phyloP scores from a whole-genome alignment of 2,888 invertebrate genomes.

The Nemotelus pantherinus region DNA sequence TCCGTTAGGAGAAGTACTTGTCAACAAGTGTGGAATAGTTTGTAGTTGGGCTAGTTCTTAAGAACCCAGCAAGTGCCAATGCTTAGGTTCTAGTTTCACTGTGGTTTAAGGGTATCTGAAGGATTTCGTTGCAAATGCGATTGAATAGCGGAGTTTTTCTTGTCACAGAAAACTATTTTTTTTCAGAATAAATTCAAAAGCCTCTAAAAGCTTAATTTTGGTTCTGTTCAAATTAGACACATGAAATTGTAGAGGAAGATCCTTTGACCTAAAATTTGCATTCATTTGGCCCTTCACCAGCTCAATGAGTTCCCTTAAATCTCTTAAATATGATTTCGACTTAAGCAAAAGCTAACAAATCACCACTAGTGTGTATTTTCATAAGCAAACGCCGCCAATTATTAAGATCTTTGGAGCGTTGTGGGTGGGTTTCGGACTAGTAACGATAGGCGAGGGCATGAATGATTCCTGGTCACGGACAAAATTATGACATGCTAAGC shows the following conservation, averaged over 20 bases:
- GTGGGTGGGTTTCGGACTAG: slow-evolving; percentile 22
- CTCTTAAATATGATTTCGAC: not conserved
- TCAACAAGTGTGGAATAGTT: slow-evolving; percentile 31
- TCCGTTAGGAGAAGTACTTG: slow-evolving; percentile 28
- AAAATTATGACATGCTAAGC: slow-evolving; percentile 49
- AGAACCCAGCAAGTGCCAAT: not conserved
- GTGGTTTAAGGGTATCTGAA: not conserved
- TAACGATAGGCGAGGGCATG: slow-evolving; percentile 15
- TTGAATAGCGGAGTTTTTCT: no score
- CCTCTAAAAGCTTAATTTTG: no score
- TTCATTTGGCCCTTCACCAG: no score
- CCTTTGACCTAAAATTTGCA: no score
- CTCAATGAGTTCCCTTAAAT: no score
- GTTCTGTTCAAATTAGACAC: no score
- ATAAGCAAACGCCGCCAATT: slow-evolving; percentile 21
- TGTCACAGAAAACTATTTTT: no score
- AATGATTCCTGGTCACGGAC: slow-evolving; percentile 29
- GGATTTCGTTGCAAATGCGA: not conserved
- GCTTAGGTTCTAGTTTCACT: not conserved
- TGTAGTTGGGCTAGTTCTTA: slow-evolving; percentile 22
- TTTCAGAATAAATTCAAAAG: no score
- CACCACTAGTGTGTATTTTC: slow-evolving; percentile 9
- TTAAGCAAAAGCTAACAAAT: slow-evolving; percentile 1
- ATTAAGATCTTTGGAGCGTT: slow-evolving; percentile 19
- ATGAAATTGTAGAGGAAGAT: no score